These are phyloP conservation scores for Homarus americanus DNA, from an alignment of 1,140 invertebrate species.

Conservation along the genomic window DNA sequence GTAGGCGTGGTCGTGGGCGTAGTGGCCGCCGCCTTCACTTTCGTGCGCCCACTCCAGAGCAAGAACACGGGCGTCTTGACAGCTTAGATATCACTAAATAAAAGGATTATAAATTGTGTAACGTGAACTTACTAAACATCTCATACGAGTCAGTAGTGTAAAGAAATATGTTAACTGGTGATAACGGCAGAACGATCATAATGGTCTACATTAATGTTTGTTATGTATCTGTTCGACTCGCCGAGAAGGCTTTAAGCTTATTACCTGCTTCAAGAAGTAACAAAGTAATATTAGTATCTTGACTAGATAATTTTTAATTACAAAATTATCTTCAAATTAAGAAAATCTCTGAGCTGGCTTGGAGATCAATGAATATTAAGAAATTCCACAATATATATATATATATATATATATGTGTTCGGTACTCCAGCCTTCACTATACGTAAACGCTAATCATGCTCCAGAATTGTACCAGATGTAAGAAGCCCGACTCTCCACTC, in stretches of 20 bases:
- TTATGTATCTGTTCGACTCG: no score
- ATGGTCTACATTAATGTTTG: background rate
- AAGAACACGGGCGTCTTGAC: background rate
- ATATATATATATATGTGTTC: constrained; percentile 4
- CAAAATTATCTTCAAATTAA: background rate
- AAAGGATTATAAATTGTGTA: no score
- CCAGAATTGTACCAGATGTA: no score
- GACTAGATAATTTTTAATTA: background rate
- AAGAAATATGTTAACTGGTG: background rate
- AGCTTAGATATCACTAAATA: background rate
- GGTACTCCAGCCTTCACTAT: no score
- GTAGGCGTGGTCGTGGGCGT: background rate
- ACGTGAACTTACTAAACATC: no score
- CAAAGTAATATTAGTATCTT: no score
- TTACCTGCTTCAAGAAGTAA: background rate
- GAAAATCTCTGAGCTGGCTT: constrained; percentile 54
- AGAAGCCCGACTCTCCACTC: no score
- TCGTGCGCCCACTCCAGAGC: background rate
- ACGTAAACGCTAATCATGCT: no score
- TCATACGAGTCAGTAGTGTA: no score
- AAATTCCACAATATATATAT: no score
- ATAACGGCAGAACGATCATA: background rate
- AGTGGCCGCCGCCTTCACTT: background rate
- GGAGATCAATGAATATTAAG: background rate
- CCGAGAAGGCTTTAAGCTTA: background rate